Evolutionary conservation across 2,113 vertebrate genomes (phyloP).

Genomic region (Spea bombifrons): DNA sequence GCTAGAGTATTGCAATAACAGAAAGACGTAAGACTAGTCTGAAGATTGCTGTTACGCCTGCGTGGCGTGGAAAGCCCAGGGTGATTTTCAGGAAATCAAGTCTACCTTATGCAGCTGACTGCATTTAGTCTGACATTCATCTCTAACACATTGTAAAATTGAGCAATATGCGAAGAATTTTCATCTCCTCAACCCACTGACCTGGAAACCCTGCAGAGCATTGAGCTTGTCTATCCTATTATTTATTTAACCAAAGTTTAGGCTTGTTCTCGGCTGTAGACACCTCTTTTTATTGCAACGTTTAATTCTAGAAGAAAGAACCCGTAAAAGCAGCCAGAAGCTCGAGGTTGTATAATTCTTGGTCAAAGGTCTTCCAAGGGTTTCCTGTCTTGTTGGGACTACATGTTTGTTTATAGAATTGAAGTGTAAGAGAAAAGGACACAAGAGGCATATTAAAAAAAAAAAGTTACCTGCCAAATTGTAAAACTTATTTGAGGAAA

Average conservation of each 20-base stretch:
- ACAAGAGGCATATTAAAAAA: background rate
- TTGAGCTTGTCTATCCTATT: slow-evolving; percentile 25
- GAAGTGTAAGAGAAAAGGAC: slow-evolving; percentile 16
- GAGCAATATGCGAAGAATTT: slow-evolving; percentile 50
- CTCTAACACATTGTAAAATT: slow-evolving; percentile 32
- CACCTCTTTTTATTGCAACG: slow-evolving; percentile 24
- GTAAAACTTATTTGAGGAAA: background rate
- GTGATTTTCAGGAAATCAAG: background rate
- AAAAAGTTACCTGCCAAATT: background rate
- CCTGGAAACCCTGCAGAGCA: slow-evolving; percentile 19
- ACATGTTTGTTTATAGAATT: slow-evolving; percentile 21
- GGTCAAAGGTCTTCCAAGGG: slow-evolving; percentile 2
- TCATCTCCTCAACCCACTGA: slow-evolving; percentile 42
- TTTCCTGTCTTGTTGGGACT: slow-evolving; percentile 10
- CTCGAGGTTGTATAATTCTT: background rate
- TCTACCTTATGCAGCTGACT: slow-evolving; percentile 46
- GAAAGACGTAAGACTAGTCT: slow-evolving; percentile 44
- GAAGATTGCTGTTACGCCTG: background rate
- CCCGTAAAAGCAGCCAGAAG: background rate
- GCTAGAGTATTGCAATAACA: slow-evolving; percentile 45
- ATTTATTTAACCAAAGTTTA: slow-evolving; percentile 42
- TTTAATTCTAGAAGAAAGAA: slow-evolving; percentile 9
- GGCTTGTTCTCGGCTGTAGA: slow-evolving; percentile 15
- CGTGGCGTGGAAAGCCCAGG: background rate
- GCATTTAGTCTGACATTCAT: slow-evolving; percentile 36